Conservation (phyloP, 2,888 invertebrate species). For the Pachymerium ferrugineum region DNA sequence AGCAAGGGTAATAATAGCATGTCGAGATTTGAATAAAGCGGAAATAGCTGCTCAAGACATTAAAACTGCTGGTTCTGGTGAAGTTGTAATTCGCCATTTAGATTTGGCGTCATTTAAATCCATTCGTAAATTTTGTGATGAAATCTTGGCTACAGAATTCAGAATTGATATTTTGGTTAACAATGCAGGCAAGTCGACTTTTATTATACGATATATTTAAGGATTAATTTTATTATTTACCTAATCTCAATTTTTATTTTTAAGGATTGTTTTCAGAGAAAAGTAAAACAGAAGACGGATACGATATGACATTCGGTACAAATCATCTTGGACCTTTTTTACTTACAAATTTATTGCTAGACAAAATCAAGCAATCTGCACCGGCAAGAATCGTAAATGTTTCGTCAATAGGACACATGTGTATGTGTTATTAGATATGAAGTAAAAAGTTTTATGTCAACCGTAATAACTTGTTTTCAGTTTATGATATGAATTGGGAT, state of each 20-base stretch:
- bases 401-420: constrained; percentile 47
- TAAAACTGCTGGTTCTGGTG: background rate
- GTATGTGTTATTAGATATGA: constrained; percentile 36
- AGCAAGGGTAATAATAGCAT: constrained; percentile 73
- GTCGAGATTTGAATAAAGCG: constrained; percentile 62
- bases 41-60: background rate
- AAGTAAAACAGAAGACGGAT: constrained; percentile 38
- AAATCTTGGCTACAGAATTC: background rate
- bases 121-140: constrained; percentile 2
- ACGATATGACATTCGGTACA: constrained; percentile 36
- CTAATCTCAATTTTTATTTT: background rate
- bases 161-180: constrained; percentile 13
- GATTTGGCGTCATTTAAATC: constrained; percentile 23
- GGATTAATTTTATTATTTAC: background rate
- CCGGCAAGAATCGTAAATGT: constrained; percentile 49
- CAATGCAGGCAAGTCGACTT: background rate
- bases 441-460: background rate
- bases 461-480: constrained; percentile 37
- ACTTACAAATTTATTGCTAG: constrained; percentile 37
- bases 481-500: constrained; percentile 41
- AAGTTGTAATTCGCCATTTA: background rate
- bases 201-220: background rate
- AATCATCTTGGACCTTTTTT: constrained; percentile 38
- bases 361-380: constrained; percentile 38
- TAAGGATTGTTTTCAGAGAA: constrained; percentile 34